Evolutionary conservation across 2,888 invertebrate genomes (phyloP), one percentile per base, ranked within the genome.

Genomic region (Chouioia cunea): DNA sequence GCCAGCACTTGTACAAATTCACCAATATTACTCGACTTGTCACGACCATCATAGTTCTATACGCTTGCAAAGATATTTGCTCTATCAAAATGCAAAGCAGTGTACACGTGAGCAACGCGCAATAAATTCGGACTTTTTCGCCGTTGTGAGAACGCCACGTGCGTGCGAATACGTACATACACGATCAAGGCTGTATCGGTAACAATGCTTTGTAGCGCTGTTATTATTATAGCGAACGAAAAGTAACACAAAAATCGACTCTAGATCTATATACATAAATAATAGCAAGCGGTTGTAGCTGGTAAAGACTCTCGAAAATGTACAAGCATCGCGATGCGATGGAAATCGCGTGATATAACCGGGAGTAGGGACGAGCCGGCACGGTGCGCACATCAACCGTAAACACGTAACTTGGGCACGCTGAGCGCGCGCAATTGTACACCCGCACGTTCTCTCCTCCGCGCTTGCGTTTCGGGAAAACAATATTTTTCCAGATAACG

Each of bases 321-420:
- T 66, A 58, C 53, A 36, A 18, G 16, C 53, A 36, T 36, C 10
- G 36, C 10, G 1, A 12, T 12, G 36, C 52, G 60, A 72, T 72
- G 57, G 68, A 72, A 72, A 72, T 72, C 72, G 68, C 67, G 43
- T 72, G 68, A 69, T 69, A 68, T 72, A 72, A 71, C 67, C 57
- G 4, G 3, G 27, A 6, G n/a, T n/a, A n/a, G 48, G 36, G 36
- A 48, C 60, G 62, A 50, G 70, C 52, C 47, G 60, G 56, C 56
- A 65, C 6, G n/a, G n/a, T n/a, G n/a, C n/a, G n/a, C n/a, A 36
- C 36, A 36, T 12, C 6, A 36, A 36, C 36, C 36, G 36, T 36
- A 36, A 36, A 62, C 59, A 65, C 63, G 73, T 73, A 69, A 69
- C 60, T 12, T 8, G 47, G 52, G 23, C 52, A 57, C 46, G 65